phyloP scores from a whole-genome alignment of 2,888 invertebrate genomes.

The Campaea margaritaria region DNA sequence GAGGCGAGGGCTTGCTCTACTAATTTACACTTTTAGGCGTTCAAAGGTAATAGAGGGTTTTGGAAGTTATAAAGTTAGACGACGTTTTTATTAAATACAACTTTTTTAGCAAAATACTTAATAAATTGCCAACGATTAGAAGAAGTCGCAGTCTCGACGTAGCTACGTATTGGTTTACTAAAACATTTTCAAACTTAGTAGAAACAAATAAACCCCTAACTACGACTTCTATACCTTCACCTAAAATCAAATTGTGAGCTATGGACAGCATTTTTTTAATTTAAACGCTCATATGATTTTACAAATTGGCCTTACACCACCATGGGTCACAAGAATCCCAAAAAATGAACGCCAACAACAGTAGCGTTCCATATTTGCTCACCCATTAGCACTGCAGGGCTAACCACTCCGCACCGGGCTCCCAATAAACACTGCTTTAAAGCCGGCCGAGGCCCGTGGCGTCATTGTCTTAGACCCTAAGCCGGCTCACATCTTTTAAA shows the following conservation, averaged over 20 bases:
- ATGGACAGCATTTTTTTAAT: no score
- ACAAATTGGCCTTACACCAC: neutral
- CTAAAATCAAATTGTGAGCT: no score
- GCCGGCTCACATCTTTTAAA: constrained; percentile 31
- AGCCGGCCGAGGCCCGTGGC: constrained; percentile 37
- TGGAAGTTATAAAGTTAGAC: neutral
- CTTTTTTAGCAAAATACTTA: no score
- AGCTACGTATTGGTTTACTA: no score
- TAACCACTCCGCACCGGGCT: constrained; percentile 44
- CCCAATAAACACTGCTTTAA: constrained; percentile 61
- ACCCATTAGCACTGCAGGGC: constrained; percentile 65
- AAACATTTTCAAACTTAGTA: no score
- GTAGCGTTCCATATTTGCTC: constrained; percentile 64
- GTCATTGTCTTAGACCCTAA: constrained; percentile 50
- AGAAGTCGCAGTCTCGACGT: no score
- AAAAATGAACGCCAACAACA: constrained; percentile 38
- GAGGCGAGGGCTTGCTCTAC: constrained; percentile 45
- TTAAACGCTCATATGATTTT: no score
- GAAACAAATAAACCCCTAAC: no score
- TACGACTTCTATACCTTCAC: no score
- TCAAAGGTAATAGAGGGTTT: neutral
- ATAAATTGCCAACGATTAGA: no score
- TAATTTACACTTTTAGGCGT: constrained; percentile 46
- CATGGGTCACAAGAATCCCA: constrained; percentile 18
- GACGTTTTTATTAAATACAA: neutral